Evolutionary conservation across 2,888 invertebrate genomes (phyloP).

Genomic region (Rosalia funebris): DNA sequence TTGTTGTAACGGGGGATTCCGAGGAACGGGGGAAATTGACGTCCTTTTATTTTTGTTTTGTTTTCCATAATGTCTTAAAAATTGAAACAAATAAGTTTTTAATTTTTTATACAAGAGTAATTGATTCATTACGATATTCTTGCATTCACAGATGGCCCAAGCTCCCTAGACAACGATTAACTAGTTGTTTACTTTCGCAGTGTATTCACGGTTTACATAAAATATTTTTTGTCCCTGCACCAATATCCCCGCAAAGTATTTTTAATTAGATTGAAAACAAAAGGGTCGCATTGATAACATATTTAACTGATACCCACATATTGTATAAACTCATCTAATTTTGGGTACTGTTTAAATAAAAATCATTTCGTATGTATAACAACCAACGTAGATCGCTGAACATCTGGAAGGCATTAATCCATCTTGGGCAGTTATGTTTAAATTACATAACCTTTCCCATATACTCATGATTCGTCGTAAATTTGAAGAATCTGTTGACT

Average conservation of each 20-base stretch:
- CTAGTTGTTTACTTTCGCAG: too few species aligned
- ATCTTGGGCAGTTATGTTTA: background rate
- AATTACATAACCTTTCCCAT: conserved; percentile 2
- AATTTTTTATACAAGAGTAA: too few species aligned
- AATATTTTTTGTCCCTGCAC: too few species aligned
- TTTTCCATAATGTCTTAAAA: too few species aligned
- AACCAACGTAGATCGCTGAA: background rate
- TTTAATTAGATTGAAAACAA: background rate
- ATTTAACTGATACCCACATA: background rate
- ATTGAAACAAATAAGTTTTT: too few species aligned
- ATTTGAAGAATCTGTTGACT: background rate
- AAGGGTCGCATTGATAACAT: background rate
- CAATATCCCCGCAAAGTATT: background rate
- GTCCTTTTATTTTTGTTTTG: too few species aligned
- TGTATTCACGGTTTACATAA: too few species aligned
- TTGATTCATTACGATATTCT: too few species aligned
- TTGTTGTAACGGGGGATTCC: too few species aligned
- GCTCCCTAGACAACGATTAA: too few species aligned
- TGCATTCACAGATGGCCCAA: too few species aligned
- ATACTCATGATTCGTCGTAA: background rate
- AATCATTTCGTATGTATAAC: background rate
- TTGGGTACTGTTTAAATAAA: background rate
- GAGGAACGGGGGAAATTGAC: too few species aligned
- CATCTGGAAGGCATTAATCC: background rate
- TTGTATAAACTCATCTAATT: background rate